Evolutionary conservation across 2,113 vertebrate species (phyloP), one percentile per base, ranked within the genome.

Genomic region (Phyllostomus discolor): DNA sequence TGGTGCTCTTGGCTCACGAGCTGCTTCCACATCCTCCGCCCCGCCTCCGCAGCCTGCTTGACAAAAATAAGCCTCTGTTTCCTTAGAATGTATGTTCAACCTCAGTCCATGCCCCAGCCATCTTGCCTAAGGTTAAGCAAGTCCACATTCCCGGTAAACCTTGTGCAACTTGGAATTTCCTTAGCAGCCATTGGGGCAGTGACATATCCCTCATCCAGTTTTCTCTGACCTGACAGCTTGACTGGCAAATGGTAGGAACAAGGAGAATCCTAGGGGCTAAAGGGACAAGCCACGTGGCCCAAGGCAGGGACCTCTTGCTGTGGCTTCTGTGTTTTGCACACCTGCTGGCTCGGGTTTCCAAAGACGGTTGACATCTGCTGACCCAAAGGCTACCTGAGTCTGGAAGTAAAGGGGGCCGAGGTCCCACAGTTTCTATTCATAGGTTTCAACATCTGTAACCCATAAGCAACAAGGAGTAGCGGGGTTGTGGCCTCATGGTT

Each of bases 401-500:
- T 91, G 64, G 41, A 91, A 90, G 46, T 9, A 57, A 81, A 73
- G 72, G 41, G 52, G 41, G 52, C 24, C 28, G 57, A 57, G 57
- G 54, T 48, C 35, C 88, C 24, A 38, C 73, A 1, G 16, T 82
- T 96, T 85, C 75, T 90, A 16, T 38, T 54, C 64, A 50, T 82
- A 70, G 26, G 2, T 73, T 82, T 92, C 59, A 86, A 93, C 82
- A 96, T 95, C 96, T 98, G 91, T 64, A 80, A 93, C 33, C 50
- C 85, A 93, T 78, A 93, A 92, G 54, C 88, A 92, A 84, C 54
- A 75, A 83, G 66, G 50, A 86, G 28, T 33, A 83, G 82, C 64
- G 20, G 73, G 79, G 50, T 79, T 88, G 57, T 9, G 48, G 43
- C 70, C 22, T 82, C 24, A 22, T 24, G 38, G 75, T 70, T 85